phyloP scores from a whole-genome alignment of 2,113 vertebrate species.

The Probosciger aterrimus region DNA sequence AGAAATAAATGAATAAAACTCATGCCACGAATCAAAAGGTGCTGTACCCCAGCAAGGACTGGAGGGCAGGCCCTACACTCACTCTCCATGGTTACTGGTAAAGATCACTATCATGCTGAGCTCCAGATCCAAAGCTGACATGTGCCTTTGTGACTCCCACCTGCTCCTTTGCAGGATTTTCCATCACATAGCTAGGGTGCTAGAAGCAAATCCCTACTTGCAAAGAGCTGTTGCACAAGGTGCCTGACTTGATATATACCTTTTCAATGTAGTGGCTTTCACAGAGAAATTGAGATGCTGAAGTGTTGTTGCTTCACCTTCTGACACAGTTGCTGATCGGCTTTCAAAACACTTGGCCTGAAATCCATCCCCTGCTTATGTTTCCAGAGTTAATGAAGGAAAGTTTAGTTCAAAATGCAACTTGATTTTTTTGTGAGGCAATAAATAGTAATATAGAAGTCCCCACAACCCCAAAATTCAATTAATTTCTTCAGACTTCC shows the following conservation, averaged over 20 bases:
- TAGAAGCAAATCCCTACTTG: not conserved
- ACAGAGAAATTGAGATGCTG: not conserved
- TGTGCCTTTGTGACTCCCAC: not conserved
- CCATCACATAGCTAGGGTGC: not conserved
- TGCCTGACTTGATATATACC: not conserved
- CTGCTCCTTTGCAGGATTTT: not conserved
- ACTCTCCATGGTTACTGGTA: not conserved
- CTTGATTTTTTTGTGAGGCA: not conserved
- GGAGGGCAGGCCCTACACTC: not conserved
- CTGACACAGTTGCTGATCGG: not conserved
- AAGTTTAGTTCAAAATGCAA: not conserved
- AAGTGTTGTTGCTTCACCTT: not conserved
- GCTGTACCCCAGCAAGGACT: not conserved
- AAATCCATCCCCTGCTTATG: not conserved
- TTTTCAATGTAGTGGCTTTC: not conserved
- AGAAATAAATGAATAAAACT: not conserved
- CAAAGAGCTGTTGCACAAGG: not conserved
- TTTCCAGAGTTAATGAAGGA: not conserved
- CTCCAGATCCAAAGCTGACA: not conserved
- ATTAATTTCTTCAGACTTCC: not conserved
- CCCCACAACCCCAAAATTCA: not conserved
- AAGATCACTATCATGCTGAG: not conserved
- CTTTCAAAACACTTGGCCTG: not conserved
- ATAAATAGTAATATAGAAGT: not conserved
- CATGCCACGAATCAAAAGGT: not conserved